These are phyloP conservation scores for Dasyprocta punctata DNA, from an alignment of 2,113 vertebrate species.

Conservation along the genomic window DNA sequence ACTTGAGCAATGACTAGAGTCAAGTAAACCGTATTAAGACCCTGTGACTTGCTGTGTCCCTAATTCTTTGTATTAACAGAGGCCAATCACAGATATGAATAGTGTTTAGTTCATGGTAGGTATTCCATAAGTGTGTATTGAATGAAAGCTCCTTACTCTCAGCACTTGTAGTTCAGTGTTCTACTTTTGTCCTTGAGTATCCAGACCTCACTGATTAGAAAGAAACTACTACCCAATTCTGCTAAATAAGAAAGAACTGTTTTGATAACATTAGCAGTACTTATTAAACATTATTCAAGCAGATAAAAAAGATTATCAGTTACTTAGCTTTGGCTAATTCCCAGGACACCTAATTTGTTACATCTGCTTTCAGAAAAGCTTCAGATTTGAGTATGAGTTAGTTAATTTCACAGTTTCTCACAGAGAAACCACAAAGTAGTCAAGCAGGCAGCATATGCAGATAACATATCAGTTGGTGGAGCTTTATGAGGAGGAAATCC, in stretches of 20 bases:
- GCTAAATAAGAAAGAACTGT: background rate
- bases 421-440: slow-evolving; percentile 75
- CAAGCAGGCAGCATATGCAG: slow-evolving; percentile 50
- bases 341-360: slow-evolving; percentile 64
- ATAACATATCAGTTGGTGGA: background rate
- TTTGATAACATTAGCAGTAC: slow-evolving; percentile 27
- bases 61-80: background rate
- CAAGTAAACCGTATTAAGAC: background rate
- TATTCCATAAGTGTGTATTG: background rate
- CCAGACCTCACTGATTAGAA: rapidly evolving
- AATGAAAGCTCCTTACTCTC: background rate
- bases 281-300: slow-evolving; percentile 51
- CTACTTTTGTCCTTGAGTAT: background rate
- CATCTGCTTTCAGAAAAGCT: slow-evolving; percentile 67
- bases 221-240: background rate
- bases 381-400: slow-evolving; percentile 15
- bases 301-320: slow-evolving; percentile 71
- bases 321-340: slow-evolving; percentile 75
- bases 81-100: too few species aligned
- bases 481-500: background rate
- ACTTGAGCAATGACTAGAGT: background rate
- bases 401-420: slow-evolving; percentile 40
- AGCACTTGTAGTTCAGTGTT: background rate
- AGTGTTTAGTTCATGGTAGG: background rate
- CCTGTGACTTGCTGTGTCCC: background rate